A percentile compares a stretch with the other conserved stretches of the same genome.
Conservation (phyloP, 2,888 invertebrate species). For the Andrena dorsata region DNA sequence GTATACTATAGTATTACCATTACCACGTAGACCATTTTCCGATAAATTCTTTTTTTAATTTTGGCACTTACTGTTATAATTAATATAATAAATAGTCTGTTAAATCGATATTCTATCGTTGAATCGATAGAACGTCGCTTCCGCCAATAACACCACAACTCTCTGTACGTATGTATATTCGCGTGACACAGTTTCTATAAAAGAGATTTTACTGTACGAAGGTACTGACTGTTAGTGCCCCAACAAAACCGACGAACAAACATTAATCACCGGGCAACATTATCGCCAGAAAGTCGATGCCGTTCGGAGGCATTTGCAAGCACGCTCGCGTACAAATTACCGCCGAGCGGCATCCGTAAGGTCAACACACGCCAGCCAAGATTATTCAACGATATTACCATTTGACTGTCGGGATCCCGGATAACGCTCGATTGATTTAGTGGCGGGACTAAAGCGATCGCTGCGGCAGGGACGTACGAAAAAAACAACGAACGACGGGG, state of each 20-base stretch:
- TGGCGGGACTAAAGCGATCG: conserved; percentile 52
- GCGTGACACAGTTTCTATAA: too few relatives aligned
- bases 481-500: conserved; percentile 33
- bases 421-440: conserved; percentile 73
- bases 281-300: not conserved
- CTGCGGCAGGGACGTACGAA: conserved; percentile 33
- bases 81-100: too few relatives aligned
- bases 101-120: too few relatives aligned
- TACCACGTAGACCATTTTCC: too few relatives aligned
- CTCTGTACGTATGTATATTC: too few relatives aligned
- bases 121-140: too few relatives aligned
- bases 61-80: too few relatives aligned
- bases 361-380: conserved; percentile 22
- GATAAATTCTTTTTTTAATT: too few relatives aligned
- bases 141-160: too few relatives aligned
- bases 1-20: too few relatives aligned
- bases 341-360: conserved; percentile 4
- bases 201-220: too few relatives aligned
- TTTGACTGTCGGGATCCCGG: conserved; percentile 61
- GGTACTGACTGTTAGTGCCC: too few relatives aligned
- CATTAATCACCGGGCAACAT: conserved; percentile 20
- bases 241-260: not conserved
- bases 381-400: conserved; percentile 63
- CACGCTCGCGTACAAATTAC: conserved; percentile 27
- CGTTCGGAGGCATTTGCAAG: not conserved